A percentile compares a stretch with the other conserved stretches of the same genome.
Evolutionary conservation across 2,113 vertebrate species (phyloP).

Genomic region (Murina feae): DNA sequence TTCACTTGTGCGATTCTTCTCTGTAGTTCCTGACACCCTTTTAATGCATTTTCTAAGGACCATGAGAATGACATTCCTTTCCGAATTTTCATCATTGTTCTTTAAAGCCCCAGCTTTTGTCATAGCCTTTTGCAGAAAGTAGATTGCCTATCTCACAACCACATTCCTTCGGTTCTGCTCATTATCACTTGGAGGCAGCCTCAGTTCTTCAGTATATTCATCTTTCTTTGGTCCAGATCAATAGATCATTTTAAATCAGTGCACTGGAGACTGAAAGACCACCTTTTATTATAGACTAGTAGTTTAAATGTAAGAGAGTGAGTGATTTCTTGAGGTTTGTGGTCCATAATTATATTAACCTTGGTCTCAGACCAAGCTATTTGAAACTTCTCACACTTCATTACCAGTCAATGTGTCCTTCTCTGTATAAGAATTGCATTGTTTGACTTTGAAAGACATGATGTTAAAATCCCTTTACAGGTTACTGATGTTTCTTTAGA

Average conservation of each 20-base stretch:
- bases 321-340: conserved; percentile 62
- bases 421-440: conserved; percentile 62
- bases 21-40: background rate
- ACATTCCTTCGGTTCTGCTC: conserved; percentile 67
- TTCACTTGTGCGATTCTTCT: conserved; percentile 41
- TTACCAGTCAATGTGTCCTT: conserved; percentile 59
- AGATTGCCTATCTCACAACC: conserved; percentile 33
- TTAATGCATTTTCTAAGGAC: conserved; percentile 52
- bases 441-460: conserved; percentile 69
- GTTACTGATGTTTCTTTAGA: conserved; percentile 61
- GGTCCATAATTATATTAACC: conserved; percentile 66
- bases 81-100: conserved; percentile 56
- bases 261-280: conserved; percentile 68
- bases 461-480: conserved; percentile 73
- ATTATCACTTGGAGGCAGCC: conserved; percentile 59
- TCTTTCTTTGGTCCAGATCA: conserved; percentile 68
- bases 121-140: conserved; percentile 50
- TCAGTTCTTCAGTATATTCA: conserved; percentile 61
- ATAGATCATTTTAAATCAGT: conserved; percentile 76
- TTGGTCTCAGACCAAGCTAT: conserved; percentile 62
- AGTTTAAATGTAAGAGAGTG: conserved; percentile 62
- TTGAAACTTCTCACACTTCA: conserved; percentile 67
- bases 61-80: conserved; percentile 56
- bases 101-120: conserved; percentile 62
- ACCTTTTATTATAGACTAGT: conserved; percentile 50